Evolutionary conservation across 1,140 invertebrate species (phyloP).

Genomic region (Meteorus sp.): DNA sequence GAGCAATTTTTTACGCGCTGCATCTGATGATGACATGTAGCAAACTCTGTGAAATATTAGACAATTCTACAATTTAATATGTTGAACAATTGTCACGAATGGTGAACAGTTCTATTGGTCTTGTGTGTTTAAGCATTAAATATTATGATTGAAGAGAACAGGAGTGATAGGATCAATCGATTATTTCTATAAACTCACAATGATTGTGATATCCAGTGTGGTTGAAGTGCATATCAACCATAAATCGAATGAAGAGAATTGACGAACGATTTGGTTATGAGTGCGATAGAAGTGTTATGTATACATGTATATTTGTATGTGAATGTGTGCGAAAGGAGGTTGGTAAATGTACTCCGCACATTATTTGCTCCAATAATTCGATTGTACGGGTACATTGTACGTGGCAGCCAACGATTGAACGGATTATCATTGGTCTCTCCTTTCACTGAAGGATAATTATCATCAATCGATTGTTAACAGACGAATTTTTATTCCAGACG

Average conservation of each 20-base stretch:
- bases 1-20: too few species aligned
- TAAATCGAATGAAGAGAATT: conserved; percentile 2
- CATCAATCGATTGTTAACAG: conserved; percentile 6
- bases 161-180: neutral
- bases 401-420: conserved; percentile 22
- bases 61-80: too few species aligned
- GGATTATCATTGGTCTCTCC: conserved; percentile 22
- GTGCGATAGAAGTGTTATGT: neutral
- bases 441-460: conserved; percentile 17
- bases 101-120: neutral
- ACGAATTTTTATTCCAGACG: too few species aligned
- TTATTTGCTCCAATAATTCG: conserved; percentile 28
- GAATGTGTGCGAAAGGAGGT: neutral
- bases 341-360: conserved; percentile 19
- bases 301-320: conserved; percentile 7
- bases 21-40: too few species aligned
- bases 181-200: neutral
- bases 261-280: too few species aligned
- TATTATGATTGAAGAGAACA: neutral
- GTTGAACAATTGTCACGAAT: too few species aligned
- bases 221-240: neutral
- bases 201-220: neutral
- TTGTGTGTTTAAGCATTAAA: neutral
- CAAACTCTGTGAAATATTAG: too few species aligned
- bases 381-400: conserved; percentile 26